These are phyloP conservation scores for Anolis apletophallus DNA, from an alignment of 2,797 vertebrate genomes.

Conservation along the genomic window DNA sequence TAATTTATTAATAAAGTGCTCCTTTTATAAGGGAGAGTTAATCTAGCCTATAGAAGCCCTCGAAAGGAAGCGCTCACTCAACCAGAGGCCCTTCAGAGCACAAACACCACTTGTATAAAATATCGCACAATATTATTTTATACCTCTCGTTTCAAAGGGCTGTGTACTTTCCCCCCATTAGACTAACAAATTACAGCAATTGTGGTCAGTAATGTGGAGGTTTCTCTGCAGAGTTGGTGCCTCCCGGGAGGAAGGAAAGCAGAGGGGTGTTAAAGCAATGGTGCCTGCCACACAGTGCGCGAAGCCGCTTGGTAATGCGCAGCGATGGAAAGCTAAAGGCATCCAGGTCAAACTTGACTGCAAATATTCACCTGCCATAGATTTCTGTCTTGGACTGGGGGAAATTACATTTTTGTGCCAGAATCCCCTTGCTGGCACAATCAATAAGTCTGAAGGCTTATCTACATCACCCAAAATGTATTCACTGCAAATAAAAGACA, in stretches of 20 bases:
- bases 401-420: not conserved
- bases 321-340: conserved; percentile 58
- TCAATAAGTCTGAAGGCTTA: no score
- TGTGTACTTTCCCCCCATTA: conserved; percentile 70
- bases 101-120: conserved; percentile 64
- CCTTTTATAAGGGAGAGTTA: conserved; percentile 62
- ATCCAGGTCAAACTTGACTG: conserved; percentile 45
- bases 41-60: conserved; percentile 63
- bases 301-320: conserved; percentile 57
- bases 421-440: no score
- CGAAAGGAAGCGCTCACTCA: conserved; percentile 60
- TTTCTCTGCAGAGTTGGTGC: conserved; percentile 65
- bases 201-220: conserved; percentile 72
- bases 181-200: conserved; percentile 77
- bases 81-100: conserved; percentile 56
- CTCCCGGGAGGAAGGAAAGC: conserved; percentile 73
- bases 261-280: conserved; percentile 73
- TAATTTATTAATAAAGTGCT: conserved; percentile 67
- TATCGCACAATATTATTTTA: conserved; percentile 70
- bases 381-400: not conserved
- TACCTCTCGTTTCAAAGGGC: conserved; percentile 63
- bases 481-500: no score
- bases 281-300: conserved; percentile 46
- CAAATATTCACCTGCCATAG: conserved; percentile 3
- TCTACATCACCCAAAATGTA: no score